Percentiles rank a stretch among this genome's conserved stretches.
Conservation (phyloP, 30 jellyfish, hydroid and myxozoan genomes). For the Cassiopea xamachana region DNA sequence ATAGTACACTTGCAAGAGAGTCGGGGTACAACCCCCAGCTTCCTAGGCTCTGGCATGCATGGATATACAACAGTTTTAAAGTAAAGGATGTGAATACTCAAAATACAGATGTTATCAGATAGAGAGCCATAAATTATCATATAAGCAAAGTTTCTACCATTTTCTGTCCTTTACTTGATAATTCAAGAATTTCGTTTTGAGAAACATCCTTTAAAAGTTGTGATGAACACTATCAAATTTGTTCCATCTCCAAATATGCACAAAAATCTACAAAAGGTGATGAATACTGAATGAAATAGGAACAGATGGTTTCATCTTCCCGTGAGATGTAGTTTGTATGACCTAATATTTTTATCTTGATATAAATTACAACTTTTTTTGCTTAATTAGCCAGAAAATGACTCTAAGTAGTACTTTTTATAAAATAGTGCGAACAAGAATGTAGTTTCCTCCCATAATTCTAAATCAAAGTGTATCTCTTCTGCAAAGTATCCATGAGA, state of each 20-base stretch:
- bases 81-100: no score
- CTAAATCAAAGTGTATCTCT: slow-evolving; percentile 4
- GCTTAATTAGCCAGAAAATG: background rate
- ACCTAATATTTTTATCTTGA: background rate
- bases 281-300: background rate
- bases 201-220: background rate
- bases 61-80: no score
- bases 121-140: no score
- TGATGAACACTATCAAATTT: no score
- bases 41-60: no score
- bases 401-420: background rate
- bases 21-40: no score
- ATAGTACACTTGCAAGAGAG: no score
- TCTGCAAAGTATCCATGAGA: slow-evolving; percentile 28
- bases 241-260: background rate
- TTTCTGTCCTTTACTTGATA: no score
- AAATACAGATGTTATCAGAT: no score
- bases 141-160: no score
- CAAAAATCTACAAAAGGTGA: background rate
- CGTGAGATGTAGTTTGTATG: background rate
- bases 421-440: slow-evolving; percentile 4
- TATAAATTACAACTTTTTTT: background rate
- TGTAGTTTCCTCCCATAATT: slow-evolving; percentile 12
- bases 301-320: background rate
- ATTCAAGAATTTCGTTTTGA: no score